Base-by-base conservation (phyloP, 2,888 invertebrate species). In the Diarsia mendica region DNA sequence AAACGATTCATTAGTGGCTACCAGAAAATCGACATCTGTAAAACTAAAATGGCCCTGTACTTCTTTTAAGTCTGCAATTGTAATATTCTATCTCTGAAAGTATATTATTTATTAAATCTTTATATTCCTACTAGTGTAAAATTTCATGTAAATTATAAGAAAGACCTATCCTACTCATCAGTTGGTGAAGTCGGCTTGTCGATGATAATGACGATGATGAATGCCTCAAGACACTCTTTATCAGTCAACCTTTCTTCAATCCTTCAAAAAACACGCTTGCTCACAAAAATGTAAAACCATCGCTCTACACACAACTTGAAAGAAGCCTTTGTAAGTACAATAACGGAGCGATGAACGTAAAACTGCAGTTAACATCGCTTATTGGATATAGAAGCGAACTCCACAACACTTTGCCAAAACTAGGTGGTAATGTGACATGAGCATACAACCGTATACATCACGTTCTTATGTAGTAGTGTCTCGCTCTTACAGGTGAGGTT, bases 281-380 rank as follows among this genome's bases (percentile, higher is more conserved):
- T 63, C 15, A 10, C 49, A 53, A 10, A 80, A 71, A 64, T 53
- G 64, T 51, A 67, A 60, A 49, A 55, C 60, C 44, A 66, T 80
- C 55, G 13, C 23, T 53, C n/a, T 44, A 15, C 15, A 51, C 3
- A 46, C 46, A 65, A 61, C 15, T 23, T 18, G 44, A 15, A 66
- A n/a, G 72, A 78, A 82, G 68, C 72, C 83, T n/a, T 72, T 65
- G 53, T 55, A 72, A 72, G 79, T 48, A 58, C 65, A 67, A 71
- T 46, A 67, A 70, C 60, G 67, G 64, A 76, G 61, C 72, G 55
- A 67, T 80, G 75, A 72, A 67, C 70, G 70, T 61, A 23, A 79
- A 70, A 83, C 67, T 83, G 73, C 79, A 83, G 67, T 79, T 60
- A 68, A 73, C 73, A 78, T 67, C 39, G 60, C 39, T 75, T 70